These are phyloP conservation scores for Limnephilus marmoratus DNA, from an alignment of 2,888 invertebrate species.

Conservation along the genomic window DNA sequence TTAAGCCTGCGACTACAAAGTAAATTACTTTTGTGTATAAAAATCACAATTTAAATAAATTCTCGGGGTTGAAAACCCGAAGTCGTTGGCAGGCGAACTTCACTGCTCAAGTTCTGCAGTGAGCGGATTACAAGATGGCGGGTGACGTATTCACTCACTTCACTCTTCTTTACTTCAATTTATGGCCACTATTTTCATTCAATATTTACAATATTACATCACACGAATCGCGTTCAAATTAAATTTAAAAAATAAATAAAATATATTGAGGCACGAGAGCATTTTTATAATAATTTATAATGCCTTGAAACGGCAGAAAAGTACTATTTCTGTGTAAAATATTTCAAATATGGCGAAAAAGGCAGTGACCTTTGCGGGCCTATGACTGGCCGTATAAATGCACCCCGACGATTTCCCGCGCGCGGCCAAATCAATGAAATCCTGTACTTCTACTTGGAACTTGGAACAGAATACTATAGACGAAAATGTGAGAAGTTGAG, in stretches of 20 bases:
- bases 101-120: slow-evolving; percentile 75
- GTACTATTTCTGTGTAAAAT: slow-evolving; percentile 49
- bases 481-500: not conserved
- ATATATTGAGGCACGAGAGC: not conserved
- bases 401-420: slow-evolving; percentile 60
- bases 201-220: slow-evolving; percentile 41
- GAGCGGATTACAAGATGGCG: slow-evolving; percentile 79
- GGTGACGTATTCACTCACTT: slow-evolving; percentile 66
- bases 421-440: slow-evolving; percentile 61
- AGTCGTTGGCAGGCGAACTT: slow-evolving; percentile 75
- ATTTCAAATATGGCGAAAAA: slow-evolving; percentile 61
- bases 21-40: slow-evolving; percentile 78
- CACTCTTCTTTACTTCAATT: slow-evolving; percentile 53
- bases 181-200: slow-evolving; percentile 53
- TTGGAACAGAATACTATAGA: not conserved
- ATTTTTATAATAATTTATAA: slow-evolving; percentile 11
- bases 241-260: slow-evolving; percentile 40
- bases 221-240: slow-evolving; percentile 14
- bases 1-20: slow-evolving; percentile 77
- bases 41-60: slow-evolving; percentile 76
- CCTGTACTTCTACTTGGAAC: not conserved
- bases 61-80: slow-evolving; percentile 76
- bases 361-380: slow-evolving; percentile 59
- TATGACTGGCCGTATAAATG: slow-evolving; percentile 56
- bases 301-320: not conserved